Evolutionary conservation across 1,140 invertebrate species (phyloP).

Genomic region (Hylyphantes graminicola): DNA sequence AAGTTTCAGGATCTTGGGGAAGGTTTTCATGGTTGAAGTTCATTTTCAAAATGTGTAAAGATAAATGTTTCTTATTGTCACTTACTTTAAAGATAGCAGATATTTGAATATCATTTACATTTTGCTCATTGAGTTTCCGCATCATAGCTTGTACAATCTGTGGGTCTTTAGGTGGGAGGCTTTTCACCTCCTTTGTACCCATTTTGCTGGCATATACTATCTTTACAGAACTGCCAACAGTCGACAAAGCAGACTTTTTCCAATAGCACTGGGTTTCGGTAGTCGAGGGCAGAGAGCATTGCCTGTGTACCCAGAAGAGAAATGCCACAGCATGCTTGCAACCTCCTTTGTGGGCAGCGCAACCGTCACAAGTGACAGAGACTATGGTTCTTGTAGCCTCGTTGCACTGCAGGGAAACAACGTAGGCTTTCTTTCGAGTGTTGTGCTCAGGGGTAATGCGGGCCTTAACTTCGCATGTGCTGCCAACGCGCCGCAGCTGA

Average conservation of each 20-base stretch:
- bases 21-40: neutral
- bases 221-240: neutral
- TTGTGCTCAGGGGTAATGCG: neutral
- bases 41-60: too few relatives aligned
- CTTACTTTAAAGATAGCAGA: too few relatives aligned
- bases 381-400: neutral
- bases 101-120: too few relatives aligned
- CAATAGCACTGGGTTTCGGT: slow-evolving; percentile 12
- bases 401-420: neutral
- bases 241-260: neutral
- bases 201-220: neutral
- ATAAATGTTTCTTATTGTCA: too few relatives aligned
- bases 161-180: neutral
- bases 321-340: neutral
- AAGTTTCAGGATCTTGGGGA: neutral
- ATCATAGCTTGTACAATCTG: too few relatives aligned
- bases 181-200: neutral
- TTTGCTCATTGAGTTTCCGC: too few relatives aligned
- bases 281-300: neutral
- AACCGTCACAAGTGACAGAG: slow-evolving; percentile 9
- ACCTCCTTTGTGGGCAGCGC: neutral
- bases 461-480: neutral
- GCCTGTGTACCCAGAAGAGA: slow-evolving; percentile 8
- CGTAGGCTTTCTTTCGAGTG: neutral
- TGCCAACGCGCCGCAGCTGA: neutral